Evolutionary conservation across 2,113 vertebrate species (phyloP), one percentile per base, ranked within the genome.

Genomic region (Zapus hudsonius): DNA sequence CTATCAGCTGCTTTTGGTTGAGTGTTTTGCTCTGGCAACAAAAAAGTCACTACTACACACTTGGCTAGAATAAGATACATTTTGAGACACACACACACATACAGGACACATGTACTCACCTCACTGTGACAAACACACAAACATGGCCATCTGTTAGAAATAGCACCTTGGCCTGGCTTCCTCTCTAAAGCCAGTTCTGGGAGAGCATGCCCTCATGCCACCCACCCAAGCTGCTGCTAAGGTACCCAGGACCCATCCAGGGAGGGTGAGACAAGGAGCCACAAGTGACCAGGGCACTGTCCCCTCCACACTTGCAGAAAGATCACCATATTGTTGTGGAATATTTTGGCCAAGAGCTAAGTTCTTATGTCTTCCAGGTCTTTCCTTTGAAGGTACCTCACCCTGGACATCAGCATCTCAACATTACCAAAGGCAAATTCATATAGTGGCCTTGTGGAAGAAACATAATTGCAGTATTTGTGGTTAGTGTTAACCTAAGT

Each of bases 401-500:
- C 25, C 2, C 0, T 0, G 11, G 40, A 44, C n/a, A n/a, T 36
- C 67, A 47, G 0, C 29, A 7, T 12, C 8, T 33, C 25, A 17
- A 17, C 5, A 36, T 13, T 5, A 3, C 15, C 2, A 3, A 25
- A 38, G 61, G 73, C 7, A 19, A 4, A n/a, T 22, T 63, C 1
- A 22, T 16, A 12, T 12, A 59, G 27, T 7, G 33, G 52, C 16
- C 44, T 80, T 9, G 22, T 52, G 19, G 15, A 55, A 27, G 82
- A 70, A 47, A 73, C 70, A 22, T 29, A 40, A n/a, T 52, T 38
- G 80, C 55, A n/a, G 1, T 4, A 4, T 29, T 38, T 89, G 42
- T 19, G 33, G 66, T 59, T 22, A 27, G 36, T 63, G 55, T 84
- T 38, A 1, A 67, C 12, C 27, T 16, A 25, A 78, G n/a, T 27